Evolutionary conservation across 2,888 invertebrate species (phyloP).

Genomic region (Hyles lineata): DNA sequence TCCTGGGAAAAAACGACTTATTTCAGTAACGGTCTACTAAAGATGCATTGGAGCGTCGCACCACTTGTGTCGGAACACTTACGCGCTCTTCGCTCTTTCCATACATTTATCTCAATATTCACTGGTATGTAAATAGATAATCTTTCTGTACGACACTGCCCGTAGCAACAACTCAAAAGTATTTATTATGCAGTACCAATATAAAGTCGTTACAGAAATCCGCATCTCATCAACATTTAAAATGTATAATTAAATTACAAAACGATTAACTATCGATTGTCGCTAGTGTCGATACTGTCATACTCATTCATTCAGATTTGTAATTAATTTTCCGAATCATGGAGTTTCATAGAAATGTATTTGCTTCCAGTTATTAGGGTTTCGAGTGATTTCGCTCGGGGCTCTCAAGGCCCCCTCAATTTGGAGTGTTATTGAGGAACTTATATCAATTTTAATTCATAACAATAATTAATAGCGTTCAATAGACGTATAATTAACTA

Average conservation of each 20-base stretch:
- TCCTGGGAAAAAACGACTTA: too few species aligned
- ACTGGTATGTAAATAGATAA: too few species aligned
- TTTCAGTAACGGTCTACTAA: too few species aligned
- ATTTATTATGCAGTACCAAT: too few species aligned
- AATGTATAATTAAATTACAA: background rate
- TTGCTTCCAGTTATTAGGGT: constrained; percentile 51
- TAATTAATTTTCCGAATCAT: constrained; percentile 48
- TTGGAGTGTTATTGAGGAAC: constrained; percentile 53
- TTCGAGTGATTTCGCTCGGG: constrained; percentile 37
- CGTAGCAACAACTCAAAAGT: too few species aligned
- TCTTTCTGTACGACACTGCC: too few species aligned
- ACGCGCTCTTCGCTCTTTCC: too few species aligned
- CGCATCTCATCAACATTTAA: too few species aligned
- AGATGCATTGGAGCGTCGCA: too few species aligned
- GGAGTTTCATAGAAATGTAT: constrained; percentile 36
- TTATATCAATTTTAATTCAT: constrained; percentile 63
- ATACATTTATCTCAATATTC: too few species aligned
- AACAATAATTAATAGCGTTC: constrained; percentile 62
- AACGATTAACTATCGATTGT: background rate
- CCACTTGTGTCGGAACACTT: too few species aligned
- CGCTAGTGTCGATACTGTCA: background rate
- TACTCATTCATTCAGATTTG: constrained; percentile 38
- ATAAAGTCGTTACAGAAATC: too few species aligned
- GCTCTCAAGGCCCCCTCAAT: constrained; percentile 38
- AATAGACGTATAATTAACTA: constrained; percentile 49